Evolutionary conservation across 2,888 invertebrate genomes (phyloP), one percentile per base, ranked within the genome.

Genomic region (Leptura quadrifasciata): DNA sequence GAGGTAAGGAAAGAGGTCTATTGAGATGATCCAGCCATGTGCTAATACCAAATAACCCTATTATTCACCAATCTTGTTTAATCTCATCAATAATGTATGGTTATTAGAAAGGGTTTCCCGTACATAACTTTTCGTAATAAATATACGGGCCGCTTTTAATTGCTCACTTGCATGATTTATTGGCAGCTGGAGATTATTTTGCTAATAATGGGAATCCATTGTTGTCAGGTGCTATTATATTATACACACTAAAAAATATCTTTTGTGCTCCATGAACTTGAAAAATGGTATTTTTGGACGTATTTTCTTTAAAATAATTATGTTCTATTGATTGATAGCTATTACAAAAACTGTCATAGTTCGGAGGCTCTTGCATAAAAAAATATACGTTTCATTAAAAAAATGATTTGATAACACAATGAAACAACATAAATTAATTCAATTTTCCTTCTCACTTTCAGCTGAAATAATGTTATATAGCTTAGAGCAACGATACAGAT

Each of bases 41-140:
- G 68, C 68, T 57, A 55, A 55, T 31, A 27, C 55, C 57, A 55
- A 57, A 55, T 55, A 68, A 57, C 57, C 57, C 57, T 68, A 68
- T 55, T 68, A 68, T 68, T 68, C 68, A 55, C 68, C 68, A 47
- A 68, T 68, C 55, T 68, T 68, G 35, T 68, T 68, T 68, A 68
- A 55, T 55, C 68, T 57, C 68, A 68, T 68, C 68, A 68, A 68
- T 68, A 68, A 68, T 68, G 68, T 68, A 68, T 68, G 57, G 57
- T 35, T 68, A 68, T 68, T 35, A 68, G 65, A 47, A 24, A 54
- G 27, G 68, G 68, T 24, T 68, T 68, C 68, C 57, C 57, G 31
- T 57, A 57, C 57, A 68, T 27, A 68, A 68, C 68, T 68, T 57
- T 47, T 65, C 47, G 65, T 17, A 24, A 54, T 52, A 65, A 65